Evolutionary conservation across 2,888 invertebrate species (phyloP).

Genomic region (Tholera decimalis): DNA sequence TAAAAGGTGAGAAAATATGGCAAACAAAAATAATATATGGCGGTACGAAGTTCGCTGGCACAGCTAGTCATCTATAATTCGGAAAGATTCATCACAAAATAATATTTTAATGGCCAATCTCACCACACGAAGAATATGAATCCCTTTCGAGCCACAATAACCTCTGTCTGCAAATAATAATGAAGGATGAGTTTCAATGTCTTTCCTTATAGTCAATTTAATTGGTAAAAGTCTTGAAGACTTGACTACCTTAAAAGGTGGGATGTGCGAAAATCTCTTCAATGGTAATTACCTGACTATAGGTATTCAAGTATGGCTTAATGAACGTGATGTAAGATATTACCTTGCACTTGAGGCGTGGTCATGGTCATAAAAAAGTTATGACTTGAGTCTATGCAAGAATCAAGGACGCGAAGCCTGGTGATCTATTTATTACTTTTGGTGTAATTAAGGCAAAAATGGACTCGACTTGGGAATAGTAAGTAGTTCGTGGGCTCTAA

Average conservation of each 20-base stretch:
- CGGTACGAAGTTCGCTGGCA: too few species aligned
- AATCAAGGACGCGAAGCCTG: background rate
- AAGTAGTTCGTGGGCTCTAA: too few species aligned
- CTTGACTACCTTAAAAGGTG: conserved; percentile 28
- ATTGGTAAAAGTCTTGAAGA: conserved; percentile 11
- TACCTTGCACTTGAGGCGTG: conserved; percentile 22
- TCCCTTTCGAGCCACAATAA: background rate
- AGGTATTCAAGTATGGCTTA: background rate
- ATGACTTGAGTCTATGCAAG: background rate
- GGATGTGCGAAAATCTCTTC: conserved; percentile 1
- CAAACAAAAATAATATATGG: too few species aligned
- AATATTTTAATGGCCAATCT: conserved; percentile 7
- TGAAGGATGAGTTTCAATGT: background rate
- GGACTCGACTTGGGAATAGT: too few species aligned
- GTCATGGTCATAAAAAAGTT: background rate
- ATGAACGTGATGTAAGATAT: conserved; percentile 2
- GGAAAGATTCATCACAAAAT: conserved; percentile 1
- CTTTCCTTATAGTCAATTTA: background rate
- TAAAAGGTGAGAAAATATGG: too few species aligned
- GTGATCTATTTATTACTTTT: background rate
- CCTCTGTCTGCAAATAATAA: background rate
- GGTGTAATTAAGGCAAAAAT: too few species aligned
- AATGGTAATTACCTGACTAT: conserved; percentile 3
- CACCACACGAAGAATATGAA: conserved; percentile 15
- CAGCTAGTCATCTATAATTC: too few species aligned